These are phyloP conservation scores for Noctilio leporinus DNA, from an alignment of 2,113 vertebrate genomes.

Conservation along the genomic window DNA sequence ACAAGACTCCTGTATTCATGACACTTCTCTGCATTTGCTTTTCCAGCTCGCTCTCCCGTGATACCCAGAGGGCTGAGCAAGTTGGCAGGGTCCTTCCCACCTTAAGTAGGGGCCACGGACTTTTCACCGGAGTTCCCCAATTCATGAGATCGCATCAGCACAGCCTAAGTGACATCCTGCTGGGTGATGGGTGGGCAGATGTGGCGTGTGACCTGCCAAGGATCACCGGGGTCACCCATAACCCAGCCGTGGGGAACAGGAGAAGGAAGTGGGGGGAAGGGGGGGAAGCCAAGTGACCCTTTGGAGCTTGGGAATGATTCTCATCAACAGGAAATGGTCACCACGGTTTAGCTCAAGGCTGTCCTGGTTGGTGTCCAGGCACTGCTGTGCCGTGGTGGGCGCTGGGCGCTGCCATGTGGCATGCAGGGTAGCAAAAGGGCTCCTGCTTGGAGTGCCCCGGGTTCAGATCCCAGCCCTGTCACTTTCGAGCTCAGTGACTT, in stretches of 20 bases:
- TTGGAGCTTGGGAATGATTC: neutral
- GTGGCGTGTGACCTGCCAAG: neutral
- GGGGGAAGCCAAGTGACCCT: neutral
- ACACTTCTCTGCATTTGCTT: constrained; percentile 47
- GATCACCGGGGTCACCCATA: neutral
- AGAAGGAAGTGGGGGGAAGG: neutral
- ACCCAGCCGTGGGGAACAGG: neutral
- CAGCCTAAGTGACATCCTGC: neutral
- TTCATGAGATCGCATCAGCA: neutral
- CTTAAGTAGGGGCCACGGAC: neutral
- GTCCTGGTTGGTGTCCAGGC: neutral
- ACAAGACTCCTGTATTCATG: constrained; percentile 37
- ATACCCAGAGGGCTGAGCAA: constrained; percentile 9
- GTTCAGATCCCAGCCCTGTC: neutral
- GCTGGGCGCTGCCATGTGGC: neutral
- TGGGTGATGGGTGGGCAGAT: neutral
- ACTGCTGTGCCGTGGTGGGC: neutral
- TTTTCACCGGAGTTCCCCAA: neutral
- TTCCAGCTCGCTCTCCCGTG: constrained; percentile 51
- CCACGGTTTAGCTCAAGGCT: neutral
- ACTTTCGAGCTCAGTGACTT: neutral
- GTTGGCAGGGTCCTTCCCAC: neutral
- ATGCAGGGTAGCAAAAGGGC: neutral
- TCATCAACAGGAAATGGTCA: neutral
- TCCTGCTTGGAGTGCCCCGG: neutral